Conservation (phyloP, 2,797 vertebrate genomes). For the Enteromius viviparus region DNA sequence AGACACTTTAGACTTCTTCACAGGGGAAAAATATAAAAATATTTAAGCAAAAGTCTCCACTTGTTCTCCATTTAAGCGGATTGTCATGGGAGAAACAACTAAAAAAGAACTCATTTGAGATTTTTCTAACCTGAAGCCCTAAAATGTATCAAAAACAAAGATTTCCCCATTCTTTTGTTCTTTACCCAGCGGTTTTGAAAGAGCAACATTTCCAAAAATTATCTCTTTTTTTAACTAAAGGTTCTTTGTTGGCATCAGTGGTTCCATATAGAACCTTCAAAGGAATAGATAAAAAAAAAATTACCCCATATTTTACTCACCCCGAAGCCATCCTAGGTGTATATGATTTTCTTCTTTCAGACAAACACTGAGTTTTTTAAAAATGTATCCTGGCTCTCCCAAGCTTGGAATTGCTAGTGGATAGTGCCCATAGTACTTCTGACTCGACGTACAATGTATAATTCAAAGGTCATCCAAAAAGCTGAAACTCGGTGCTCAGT, state of each 20-base stretch:
- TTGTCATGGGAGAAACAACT: neutral
- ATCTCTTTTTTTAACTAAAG: neutral
- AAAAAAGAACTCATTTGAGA: neutral
- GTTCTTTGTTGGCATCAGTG: neutral
- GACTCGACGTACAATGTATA: too few species aligned
- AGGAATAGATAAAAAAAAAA: too few species aligned
- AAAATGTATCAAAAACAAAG: neutral
- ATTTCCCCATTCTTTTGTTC: neutral
- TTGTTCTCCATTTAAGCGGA: neutral
- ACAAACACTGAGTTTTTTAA: too few species aligned
- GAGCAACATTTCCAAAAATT: neutral
- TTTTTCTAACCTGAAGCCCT: neutral
- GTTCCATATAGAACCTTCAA: neutral
- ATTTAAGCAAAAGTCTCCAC: neutral
- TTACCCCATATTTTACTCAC: too few species aligned
- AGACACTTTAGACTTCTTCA: neutral
- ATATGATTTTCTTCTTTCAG: too few species aligned
- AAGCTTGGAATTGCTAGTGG: too few species aligned
- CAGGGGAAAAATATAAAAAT: neutral
- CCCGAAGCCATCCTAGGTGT: too few species aligned
- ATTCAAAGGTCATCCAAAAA: too few species aligned
- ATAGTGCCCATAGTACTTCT: too few species aligned
- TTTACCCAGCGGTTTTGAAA: neutral
- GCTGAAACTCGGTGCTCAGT: too few species aligned
- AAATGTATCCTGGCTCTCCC: too few species aligned